These are phyloP conservation scores for Micronycteris hirsuta DNA, from an alignment of 2,113 vertebrate species.

Conservation along the genomic window DNA sequence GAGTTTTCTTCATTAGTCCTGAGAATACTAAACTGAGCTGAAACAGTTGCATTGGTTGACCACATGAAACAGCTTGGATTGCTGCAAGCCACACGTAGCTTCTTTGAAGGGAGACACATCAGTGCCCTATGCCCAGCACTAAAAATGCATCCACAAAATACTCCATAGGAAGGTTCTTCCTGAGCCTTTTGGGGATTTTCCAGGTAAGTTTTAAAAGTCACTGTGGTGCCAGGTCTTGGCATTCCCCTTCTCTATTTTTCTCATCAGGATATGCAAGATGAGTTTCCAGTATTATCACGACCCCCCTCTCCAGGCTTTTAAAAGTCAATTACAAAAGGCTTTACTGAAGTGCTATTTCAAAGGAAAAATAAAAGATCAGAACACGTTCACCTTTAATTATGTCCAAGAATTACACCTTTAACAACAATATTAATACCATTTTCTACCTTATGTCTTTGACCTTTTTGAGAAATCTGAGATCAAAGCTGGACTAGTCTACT, in stretches of 20 bases:
- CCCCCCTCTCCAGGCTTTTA: not conserved
- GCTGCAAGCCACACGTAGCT: slow-evolving; percentile 38
- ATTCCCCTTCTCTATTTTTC: slow-evolving; percentile 35
- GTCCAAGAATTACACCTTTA: not conserved
- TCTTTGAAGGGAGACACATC: slow-evolving; percentile 52
- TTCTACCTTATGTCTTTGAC: not conserved
- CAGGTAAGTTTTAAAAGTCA: slow-evolving; percentile 71
- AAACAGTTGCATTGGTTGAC: not conserved
- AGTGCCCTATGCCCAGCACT: slow-evolving; percentile 48
- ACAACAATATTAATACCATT: not conserved
- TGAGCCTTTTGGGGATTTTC: slow-evolving; percentile 68
- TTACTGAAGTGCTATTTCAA: not conserved
- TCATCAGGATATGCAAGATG: slow-evolving; percentile 47
- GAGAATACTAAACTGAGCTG: not conserved
- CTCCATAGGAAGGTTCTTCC: slow-evolving; percentile 56
- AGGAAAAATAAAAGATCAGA: not conserved
- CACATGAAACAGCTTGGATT: not conserved
- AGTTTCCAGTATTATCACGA: not conserved
- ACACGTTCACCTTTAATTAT: rapidly evolving
- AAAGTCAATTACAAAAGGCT: not conserved
- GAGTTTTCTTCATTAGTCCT: not conserved
- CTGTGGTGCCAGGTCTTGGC: slow-evolving; percentile 1
- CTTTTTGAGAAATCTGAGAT: not conserved
- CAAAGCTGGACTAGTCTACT: not conserved
- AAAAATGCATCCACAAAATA: slow-evolving; percentile 56